Evolutionary conservation across 23 tunicate species (phyloP), one percentile per base, ranked within the genome.

Genomic region (Ascidia mentula): DNA sequence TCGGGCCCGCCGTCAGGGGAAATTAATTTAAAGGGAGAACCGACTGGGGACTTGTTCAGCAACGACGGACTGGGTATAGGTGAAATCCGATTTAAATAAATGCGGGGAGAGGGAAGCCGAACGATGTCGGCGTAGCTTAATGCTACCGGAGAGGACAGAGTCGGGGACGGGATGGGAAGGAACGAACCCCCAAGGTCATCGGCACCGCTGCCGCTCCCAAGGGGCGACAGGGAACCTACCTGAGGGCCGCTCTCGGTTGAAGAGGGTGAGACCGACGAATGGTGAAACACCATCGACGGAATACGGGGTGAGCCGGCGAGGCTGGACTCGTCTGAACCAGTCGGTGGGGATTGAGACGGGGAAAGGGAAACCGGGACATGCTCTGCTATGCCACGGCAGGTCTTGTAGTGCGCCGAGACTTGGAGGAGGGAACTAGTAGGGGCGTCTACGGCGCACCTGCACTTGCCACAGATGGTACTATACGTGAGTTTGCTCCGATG

Each of bases 241-340:
- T 20, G 65, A 53, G 24, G 65, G 65, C 65, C 65, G 65, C 65
- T 53, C 65, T 53, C 65, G 65, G 65, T 20, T 3, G 22, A 20
- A 53, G 7, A 28, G 65, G 65, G 22, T 53, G 13, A 53, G 65
- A 53, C 65, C 65, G 65, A 53, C 65, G 65, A 53, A 53, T 53
- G 65, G 65, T 53, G 22, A 9, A 53, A 53, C 4, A 53, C 65
- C 65, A 53, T 53, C 65, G 65, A 53, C 65, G 65, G 65, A 53
- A 53, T 53, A 53, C 65, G 75, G 75, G 75, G 75, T 28, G 39
- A 71, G 39, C 75, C 18, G 75, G 1, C 75, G 75, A 22, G 18
- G 75, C 75, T 71, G 18, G 24, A 34, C 2, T 34, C 75, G 30
- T 34, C 38, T 71, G 75, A 34, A 22, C 38, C 75, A 17, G 30